Conservation (phyloP, 2,797 vertebrate species). For the Sebastes dallii region DNA sequence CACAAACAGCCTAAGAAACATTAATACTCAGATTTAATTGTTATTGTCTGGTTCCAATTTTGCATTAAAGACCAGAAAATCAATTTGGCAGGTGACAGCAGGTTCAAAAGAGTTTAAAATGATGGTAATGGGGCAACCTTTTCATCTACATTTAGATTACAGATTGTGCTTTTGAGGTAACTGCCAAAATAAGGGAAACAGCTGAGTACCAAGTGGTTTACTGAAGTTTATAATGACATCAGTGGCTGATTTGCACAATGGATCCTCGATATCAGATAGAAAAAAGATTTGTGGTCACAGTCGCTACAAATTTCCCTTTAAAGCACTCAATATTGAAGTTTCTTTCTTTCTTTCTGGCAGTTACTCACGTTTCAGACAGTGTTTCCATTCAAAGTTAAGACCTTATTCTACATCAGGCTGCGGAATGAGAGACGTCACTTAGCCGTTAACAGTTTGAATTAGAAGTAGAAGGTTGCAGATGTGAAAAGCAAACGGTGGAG, state of each 20-base stretch:
- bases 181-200: conserved; percentile 7
- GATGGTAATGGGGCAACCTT: neutral
- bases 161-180: neutral
- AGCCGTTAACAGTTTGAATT: neutral
- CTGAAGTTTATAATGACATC: neutral
- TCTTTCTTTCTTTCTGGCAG: conserved; percentile 16
- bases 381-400: neutral
- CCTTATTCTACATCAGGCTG: neutral
- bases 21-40: neutral
- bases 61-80: neutral
- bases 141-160: neutral
- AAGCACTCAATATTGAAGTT: neutral
- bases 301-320: neutral
- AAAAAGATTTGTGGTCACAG: neutral
- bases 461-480: neutral
- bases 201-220: neutral
- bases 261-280: neutral
- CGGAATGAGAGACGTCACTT: neutral
- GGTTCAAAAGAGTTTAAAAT: neutral
- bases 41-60: neutral
- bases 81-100: neutral
- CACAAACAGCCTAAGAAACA: neutral
- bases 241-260: neutral
- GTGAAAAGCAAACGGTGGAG: conserved; percentile 4
- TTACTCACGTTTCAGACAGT: neutral